These are phyloP conservation scores for Sipha flava DNA, from an alignment of 1,140 invertebrate genomes.

Conservation along the genomic window DNA sequence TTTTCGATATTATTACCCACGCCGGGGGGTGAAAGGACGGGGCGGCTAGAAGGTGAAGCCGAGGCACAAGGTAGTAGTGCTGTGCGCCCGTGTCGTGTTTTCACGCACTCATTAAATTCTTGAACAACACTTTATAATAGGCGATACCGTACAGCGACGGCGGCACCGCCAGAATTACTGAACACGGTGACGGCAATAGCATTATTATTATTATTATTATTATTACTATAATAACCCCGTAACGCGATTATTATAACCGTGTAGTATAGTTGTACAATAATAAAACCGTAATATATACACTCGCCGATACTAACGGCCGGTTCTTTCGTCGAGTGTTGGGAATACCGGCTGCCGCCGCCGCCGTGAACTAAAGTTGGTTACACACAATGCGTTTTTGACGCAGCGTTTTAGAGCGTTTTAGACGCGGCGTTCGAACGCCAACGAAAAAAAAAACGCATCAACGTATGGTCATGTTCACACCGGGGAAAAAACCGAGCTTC, in stretches of 20 bases:
- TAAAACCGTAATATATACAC: not conserved
- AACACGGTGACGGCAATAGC: not conserved
- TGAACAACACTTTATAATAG: constrained; percentile 9
- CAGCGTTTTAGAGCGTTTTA: too few species aligned
- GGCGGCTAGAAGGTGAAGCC: too few species aligned
- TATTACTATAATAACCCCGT: not conserved
- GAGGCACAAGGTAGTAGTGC: not conserved
- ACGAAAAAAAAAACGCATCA: too few species aligned
- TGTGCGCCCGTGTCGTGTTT: not conserved
- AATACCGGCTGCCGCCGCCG: too few species aligned
- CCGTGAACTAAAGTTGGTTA: too few species aligned
- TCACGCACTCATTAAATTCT: constrained; percentile 16
- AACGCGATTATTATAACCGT: not conserved
- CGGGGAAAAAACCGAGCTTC: too few species aligned
- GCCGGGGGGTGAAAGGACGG: too few species aligned
- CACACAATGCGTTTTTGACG: too few species aligned
- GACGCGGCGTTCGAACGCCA: too few species aligned
- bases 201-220: constrained; percentile 5
- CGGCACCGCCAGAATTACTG: not conserved
- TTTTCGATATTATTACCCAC: not conserved
- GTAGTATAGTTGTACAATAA: not conserved
- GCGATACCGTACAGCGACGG: not conserved
- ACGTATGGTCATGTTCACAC: too few species aligned
- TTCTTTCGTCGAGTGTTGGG: too few species aligned
- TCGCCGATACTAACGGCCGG: too few species aligned